Evolutionary conservation across 2,113 vertebrate species (phyloP).

Genomic region (Ailuropoda melanoleuca): DNA sequence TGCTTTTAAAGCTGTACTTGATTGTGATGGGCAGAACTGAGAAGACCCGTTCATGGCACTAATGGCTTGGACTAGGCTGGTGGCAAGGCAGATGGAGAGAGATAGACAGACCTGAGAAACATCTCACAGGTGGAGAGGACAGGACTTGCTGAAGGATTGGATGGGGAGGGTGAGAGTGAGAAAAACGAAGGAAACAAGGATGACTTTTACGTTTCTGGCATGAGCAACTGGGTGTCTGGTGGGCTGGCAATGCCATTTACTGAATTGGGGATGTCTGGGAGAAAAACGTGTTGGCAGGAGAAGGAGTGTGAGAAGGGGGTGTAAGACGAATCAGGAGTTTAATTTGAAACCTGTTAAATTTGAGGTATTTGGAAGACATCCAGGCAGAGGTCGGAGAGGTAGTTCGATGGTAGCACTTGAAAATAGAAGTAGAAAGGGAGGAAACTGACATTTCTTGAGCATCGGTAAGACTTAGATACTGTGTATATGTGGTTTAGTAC

Average conservation of each 20-base stretch:
- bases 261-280: neutral
- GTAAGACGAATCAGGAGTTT: neutral
- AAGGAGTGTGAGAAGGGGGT: neutral
- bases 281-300: neutral
- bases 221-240: neutral
- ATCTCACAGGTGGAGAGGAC: neutral
- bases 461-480: neutral
- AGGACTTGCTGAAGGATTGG: neutral
- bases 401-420: neutral
- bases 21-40: neutral
- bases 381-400: neutral
- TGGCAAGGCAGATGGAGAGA: neutral
- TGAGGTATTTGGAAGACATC: neutral
- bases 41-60: neutral
- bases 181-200: neutral
- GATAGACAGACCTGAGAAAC: neutral
- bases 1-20: neutral
- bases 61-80: neutral
- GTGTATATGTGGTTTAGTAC: neutral
- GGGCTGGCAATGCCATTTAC: neutral
- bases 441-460: constrained; percentile 6
- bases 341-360: neutral
- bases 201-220: neutral
- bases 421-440: neutral
- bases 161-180: neutral